These are phyloP conservation scores for Epizoanthus scotinus DNA, from an alignment of 92 coral and sea anemone species.

Conservation along the genomic window DNA sequence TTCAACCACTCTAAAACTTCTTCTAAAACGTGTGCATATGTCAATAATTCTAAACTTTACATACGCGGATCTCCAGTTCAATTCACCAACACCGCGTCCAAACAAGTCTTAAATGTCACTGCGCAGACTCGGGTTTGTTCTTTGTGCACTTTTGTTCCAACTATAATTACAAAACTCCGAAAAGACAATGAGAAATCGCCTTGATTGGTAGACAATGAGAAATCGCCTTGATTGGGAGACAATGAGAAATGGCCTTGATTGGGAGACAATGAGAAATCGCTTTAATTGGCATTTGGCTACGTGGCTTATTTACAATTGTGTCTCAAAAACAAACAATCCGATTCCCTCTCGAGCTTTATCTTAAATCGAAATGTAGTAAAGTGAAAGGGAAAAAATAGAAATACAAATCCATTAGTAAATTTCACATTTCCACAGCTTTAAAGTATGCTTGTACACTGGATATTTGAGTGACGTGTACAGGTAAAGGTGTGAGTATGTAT, in stretches of 20 bases:
- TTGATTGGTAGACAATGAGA: constrained; percentile 25
- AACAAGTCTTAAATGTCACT: background rate
- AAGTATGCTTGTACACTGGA: background rate
- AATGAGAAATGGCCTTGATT: too few relatives aligned
- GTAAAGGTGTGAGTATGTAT: background rate
- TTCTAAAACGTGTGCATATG: background rate
- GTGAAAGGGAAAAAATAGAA: background rate
- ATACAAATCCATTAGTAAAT: background rate
- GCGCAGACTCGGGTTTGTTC: constrained; percentile 1
- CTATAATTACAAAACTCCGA: constrained; percentile 16
- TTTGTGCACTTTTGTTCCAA: background rate
- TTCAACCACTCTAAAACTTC: constrained; percentile 11
- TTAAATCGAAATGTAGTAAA: background rate
- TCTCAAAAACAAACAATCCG: background rate
- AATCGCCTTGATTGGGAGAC: background rate
- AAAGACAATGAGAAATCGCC: constrained; percentile 14
- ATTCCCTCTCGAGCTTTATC: background rate
- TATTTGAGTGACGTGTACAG: background rate
- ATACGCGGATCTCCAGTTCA: background rate
- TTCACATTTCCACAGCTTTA: background rate
- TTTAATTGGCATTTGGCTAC: constrained; percentile 1
- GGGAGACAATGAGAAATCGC: constrained; percentile 13
- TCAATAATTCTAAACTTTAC: constrained; percentile 19
- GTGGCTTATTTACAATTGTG: constrained; percentile 20
- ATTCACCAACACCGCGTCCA: background rate